Percentiles rank a stretch among this genome's conserved stretches.
Conservation (phyloP, 2,113 vertebrate genomes). For the Chrysemys picta region DNA sequence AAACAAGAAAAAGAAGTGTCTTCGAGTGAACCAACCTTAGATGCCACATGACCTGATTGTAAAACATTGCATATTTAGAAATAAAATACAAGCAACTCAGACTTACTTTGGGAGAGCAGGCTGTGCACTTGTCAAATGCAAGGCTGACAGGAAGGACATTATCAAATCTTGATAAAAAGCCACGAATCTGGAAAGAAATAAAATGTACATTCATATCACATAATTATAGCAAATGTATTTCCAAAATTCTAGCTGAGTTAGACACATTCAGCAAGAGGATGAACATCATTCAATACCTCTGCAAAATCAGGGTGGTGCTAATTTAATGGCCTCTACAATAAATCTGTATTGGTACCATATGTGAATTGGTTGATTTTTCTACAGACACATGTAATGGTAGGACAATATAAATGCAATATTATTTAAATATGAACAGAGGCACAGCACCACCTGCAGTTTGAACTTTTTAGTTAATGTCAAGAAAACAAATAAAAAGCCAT, state of each 20-base stretch:
- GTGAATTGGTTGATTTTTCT: not conserved
- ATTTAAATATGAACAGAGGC: slow-evolving; percentile 5
- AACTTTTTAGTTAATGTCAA: not conserved
- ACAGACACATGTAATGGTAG: not conserved
- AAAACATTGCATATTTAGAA: not conserved
- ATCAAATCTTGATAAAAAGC: slow-evolving; percentile 97
- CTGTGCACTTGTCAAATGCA: slow-evolving; percentile 99
- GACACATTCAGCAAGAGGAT: not conserved
- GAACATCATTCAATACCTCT: rapidly evolving
- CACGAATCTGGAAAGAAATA: slow-evolving; percentile 87
- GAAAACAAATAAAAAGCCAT: not conserved
- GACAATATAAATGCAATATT: not conserved
- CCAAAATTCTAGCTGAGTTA: not conserved
- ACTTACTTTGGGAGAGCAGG: slow-evolving; percentile 94
- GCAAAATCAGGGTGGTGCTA: not conserved
- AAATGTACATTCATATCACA: not conserved
- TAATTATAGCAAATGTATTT: not conserved
- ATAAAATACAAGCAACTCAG: not conserved
- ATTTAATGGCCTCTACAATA: not conserved
- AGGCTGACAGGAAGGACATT: slow-evolving; percentile 97
- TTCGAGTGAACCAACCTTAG: not conserved
- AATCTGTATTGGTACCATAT: not conserved
- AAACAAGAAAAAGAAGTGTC: not conserved
- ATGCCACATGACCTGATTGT: not conserved
- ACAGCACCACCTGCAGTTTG: slow-evolving; percentile 77